Evolutionary conservation across 2,113 vertebrate genomes (phyloP).

Genomic region (Pholis gunnellus): DNA sequence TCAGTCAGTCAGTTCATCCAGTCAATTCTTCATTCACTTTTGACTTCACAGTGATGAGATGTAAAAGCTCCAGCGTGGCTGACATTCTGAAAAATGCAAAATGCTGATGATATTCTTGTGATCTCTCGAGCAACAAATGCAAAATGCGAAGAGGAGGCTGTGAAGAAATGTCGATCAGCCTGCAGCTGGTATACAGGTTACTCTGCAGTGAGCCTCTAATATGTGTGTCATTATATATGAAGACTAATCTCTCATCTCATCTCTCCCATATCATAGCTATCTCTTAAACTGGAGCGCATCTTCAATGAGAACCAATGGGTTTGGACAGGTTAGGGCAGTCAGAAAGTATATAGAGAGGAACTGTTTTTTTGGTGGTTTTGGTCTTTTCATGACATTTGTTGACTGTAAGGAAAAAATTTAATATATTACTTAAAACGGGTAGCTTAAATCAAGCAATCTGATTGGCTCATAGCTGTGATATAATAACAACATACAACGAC

Average conservation of each 20-base stretch:
- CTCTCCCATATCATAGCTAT: conserved; percentile 28
- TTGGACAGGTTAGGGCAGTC: not conserved
- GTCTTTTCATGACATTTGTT: no score
- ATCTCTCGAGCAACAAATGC: conserved; percentile 59
- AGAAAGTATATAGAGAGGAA: not conserved
- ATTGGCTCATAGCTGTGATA: not conserved
- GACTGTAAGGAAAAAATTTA: not conserved
- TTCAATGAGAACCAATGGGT: not conserved
- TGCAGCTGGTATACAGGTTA: conserved; percentile 54
- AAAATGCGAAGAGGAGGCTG: conserved; percentile 18
- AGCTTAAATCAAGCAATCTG: not conserved
- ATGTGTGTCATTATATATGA: conserved; percentile 49
- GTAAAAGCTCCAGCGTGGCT: conserved; percentile 40
- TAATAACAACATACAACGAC: not conserved
- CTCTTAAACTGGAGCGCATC: not conserved
- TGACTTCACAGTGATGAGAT: conserved; percentile 48
- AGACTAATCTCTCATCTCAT: conserved; percentile 34
- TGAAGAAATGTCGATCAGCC: conserved; percentile 46
- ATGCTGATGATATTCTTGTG: conserved; percentile 57
- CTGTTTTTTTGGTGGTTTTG: no score
- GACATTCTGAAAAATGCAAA: conserved; percentile 63
- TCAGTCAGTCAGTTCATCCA: conserved; percentile 30
- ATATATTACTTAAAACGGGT: not conserved
- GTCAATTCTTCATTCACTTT: conserved; percentile 37
- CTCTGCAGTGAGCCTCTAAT: conserved; percentile 24